Evolutionary conservation across 2,797 vertebrate genomes (phyloP), one percentile per base, ranked within the genome.

Genomic region (Amblyraja radiata): DNA sequence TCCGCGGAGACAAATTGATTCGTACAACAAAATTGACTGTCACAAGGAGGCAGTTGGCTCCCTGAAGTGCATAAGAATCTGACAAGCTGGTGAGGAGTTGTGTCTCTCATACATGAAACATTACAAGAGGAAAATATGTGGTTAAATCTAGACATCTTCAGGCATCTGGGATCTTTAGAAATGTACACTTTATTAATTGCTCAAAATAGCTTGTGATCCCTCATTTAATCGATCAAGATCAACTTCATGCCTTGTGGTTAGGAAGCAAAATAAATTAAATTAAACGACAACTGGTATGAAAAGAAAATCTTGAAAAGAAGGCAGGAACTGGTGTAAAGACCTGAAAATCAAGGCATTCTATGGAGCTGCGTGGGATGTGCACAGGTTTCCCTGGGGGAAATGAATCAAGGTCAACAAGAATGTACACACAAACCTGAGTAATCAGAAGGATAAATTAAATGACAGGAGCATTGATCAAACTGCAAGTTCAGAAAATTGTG

Each of bases 1-100:
- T 98, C 97, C 97, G 97, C 97, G 97, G 98, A 98, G 97, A 98
- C 97, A 98, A 98, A 98, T 98, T 97, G 97, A 97, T 97, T 98
- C 96, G 97, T 97, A 96, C 96, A 94, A 97, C 97, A 97, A 97
- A 97, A 97, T 95, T 97, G 97, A 97, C 95, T 95, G 96, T 96
- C 95, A 96, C 95, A 96, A 96, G 94, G 94, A 95, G 95, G 94
- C 94, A 81, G 95, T 94, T 93, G 94, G 94, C 95, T 94, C 93
- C 94, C 94, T 93, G 94, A 96, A 96, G 94, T 95, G 93, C 93
- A 93, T 94, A 95, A 95, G 95, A 95, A 95, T 95, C 95, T 96
- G 96, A 96, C 96, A 96, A 95, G 95, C 95, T 96, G 95, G 96
- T 95, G 68, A 92, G 54, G 65, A 76, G 95, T 93, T 93, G 93